Conservation (phyloP, 2,797 vertebrate genomes). For the Setipinna tenuifilis region DNA sequence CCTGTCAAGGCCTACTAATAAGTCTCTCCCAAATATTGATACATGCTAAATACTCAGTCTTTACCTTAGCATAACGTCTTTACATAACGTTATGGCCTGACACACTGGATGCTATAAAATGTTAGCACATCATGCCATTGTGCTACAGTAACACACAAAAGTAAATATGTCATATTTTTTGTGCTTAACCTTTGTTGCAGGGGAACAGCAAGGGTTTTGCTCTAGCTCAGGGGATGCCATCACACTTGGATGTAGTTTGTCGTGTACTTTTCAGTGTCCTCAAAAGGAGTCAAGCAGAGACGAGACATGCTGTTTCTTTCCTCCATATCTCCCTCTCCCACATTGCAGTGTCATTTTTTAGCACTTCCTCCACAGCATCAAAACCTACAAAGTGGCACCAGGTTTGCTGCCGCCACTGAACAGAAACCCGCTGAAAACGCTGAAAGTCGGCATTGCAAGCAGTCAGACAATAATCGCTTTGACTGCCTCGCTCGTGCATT, state of each 20-base stretch:
- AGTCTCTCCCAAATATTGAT: no score
- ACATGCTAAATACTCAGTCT: no score
- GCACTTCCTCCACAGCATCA: background rate
- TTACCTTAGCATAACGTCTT: no score
- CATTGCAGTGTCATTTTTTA: background rate
- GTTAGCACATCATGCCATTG: background rate
- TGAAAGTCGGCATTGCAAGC: background rate
- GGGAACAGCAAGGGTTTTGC: background rate
- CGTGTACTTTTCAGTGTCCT: conserved; percentile 1
- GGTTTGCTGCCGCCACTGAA: background rate
- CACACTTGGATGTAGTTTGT: background rate
- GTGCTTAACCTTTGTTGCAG: background rate
- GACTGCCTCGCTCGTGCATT: background rate
- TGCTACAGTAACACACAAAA: background rate
- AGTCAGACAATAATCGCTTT: background rate
- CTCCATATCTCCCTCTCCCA: background rate
- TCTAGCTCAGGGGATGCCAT: background rate
- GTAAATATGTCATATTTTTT: background rate
- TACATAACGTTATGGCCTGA: background rate
- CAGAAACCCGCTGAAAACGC: background rate
- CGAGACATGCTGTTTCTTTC: background rate
- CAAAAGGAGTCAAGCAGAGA: background rate
- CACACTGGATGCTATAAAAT: background rate
- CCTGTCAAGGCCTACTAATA: no score
- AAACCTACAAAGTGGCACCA: background rate